Conservation (phyloP, 1,140 invertebrate species). For the Leptinotarsa texana region DNA sequence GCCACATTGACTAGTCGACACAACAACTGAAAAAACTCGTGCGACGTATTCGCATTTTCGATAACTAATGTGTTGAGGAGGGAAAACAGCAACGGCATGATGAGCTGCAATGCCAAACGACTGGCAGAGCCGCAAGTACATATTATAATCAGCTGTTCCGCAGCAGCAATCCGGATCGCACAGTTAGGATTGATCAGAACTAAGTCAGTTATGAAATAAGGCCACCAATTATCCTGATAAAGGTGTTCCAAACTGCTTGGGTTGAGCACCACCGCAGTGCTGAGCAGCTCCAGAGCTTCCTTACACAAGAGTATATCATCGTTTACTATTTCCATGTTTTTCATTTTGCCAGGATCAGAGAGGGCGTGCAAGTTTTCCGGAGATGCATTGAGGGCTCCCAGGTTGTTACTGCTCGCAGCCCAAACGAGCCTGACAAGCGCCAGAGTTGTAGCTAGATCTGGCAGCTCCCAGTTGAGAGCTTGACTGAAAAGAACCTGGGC, state of each 20-base stretch:
- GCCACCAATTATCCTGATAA: constrained; percentile 67
- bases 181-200: constrained; percentile 78
- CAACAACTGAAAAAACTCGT: constrained; percentile 80
- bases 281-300: constrained; percentile 90
- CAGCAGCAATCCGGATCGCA: constrained; percentile 72
- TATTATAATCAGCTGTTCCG: constrained; percentile 83
- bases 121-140: constrained; percentile 70
- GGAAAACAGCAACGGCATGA: constrained; percentile 78
- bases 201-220: constrained; percentile 89
- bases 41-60: constrained; percentile 77
- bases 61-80: constrained; percentile 75
- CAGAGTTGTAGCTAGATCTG: constrained; percentile 69
- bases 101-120: constrained; percentile 67
- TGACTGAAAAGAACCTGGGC: constrained; percentile 56
- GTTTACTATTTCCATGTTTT: constrained; percentile 57
- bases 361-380: constrained; percentile 67
- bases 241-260: constrained; percentile 77
- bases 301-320: constrained; percentile 76
- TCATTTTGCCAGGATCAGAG: constrained; percentile 60
- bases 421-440: constrained; percentile 77
- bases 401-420: constrained; percentile 74
- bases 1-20: constrained; percentile 79
- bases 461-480: constrained; percentile 67
- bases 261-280: constrained; percentile 85
- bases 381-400: constrained; percentile 68